A percentile compares a stretch with the other conserved stretches of the same genome.
These are phyloP conservation scores for Drosophila koepferae DNA, from an alignment of 2,888 invertebrate genomes.

Conservation along the genomic window DNA sequence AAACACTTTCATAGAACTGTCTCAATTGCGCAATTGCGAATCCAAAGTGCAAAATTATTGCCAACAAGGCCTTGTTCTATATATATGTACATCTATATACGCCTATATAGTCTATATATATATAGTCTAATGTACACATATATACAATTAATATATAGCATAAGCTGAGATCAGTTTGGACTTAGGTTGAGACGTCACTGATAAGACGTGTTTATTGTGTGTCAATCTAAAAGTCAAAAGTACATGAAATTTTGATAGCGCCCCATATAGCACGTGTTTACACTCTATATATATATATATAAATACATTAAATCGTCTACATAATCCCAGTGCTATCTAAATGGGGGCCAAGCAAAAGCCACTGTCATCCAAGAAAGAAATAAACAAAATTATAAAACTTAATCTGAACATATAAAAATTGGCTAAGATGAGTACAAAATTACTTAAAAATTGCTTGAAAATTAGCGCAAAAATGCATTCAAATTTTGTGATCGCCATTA, in stretches of 20 bases:
- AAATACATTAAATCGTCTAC: conserved; percentile 14
- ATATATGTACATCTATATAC: conserved; percentile 2
- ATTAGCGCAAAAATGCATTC: background rate
- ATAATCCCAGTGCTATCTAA: conserved; percentile 19
- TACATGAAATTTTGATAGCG: conserved; percentile 28
- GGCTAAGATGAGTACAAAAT: background rate
- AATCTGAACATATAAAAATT: conserved; percentile 3
- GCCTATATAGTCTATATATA: conserved; percentile 1
- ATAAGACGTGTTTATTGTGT: conserved; percentile 22
- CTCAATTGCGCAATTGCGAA: conserved; percentile 41
- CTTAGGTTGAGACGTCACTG: conserved; percentile 45
- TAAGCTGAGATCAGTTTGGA: conserved; percentile 23
- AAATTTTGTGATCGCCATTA: conserved; percentile 20
- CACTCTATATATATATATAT: background rate
- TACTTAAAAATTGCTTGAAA: background rate
- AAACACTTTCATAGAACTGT: conserved; percentile 27
- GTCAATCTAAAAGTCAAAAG: conserved; percentile 43
- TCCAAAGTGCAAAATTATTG: conserved; percentile 50
- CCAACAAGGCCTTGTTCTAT: conserved; percentile 32
- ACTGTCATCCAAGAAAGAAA: background rate
- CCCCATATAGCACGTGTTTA: background rate
- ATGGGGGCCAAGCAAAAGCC: background rate
- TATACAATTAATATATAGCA: conserved; percentile 17
- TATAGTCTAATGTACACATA: background rate
- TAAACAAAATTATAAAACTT: conserved; percentile 20